Base-by-base conservation (phyloP, 2,113 vertebrate genomes). In the Cinclus cinclus region DNA sequence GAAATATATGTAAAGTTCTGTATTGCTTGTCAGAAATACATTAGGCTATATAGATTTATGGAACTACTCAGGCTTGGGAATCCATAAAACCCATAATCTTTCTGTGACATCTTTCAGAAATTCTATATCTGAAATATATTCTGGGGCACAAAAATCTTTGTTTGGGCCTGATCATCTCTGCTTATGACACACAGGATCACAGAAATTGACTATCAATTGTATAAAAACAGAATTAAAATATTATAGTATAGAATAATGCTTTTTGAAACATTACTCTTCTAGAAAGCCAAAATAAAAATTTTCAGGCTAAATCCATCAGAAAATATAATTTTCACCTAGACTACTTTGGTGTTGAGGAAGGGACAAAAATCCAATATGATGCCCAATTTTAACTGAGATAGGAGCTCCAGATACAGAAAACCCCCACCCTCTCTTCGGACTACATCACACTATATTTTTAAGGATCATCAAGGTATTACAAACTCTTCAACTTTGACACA, bases 391-490 rank as follows among this genome's bases (percentile, higher is more conserved):
- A 89, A 70, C 20, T 24, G 6, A 70, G 5, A 7, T 59, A 37
- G 14, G 15, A 81, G 8, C 1, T 85, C 11, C 12, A 37, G 22
- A 35, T 14, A 8, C 7, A 62, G 53, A 83, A 52, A 63, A 49
- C 1, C 0, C 3, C 1, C 13, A 47, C 1, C 12, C 5, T 12
- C 3, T 20, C 68, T 59, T 46, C 42, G 11, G 2, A 63, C 69
- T 75, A 18, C 84, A 77, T 70, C 21, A 59, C 14, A 27, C 25
- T 33, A 44, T 42, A 46, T 42, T 87, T 91, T 74, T 55, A 84
- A 84, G 9, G 18, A 46, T 42, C 15, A 39, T 83, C 30, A 75
- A 24, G 17, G 11, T 75, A 41, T 42, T 75, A 75, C 21, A 63
- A 94, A 62, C 19, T 13, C 35, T 91, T 84, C 35, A 82, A 82